phyloP scores from a whole-genome alignment of 2,888 invertebrate species.

The Anticlea derivata region DNA sequence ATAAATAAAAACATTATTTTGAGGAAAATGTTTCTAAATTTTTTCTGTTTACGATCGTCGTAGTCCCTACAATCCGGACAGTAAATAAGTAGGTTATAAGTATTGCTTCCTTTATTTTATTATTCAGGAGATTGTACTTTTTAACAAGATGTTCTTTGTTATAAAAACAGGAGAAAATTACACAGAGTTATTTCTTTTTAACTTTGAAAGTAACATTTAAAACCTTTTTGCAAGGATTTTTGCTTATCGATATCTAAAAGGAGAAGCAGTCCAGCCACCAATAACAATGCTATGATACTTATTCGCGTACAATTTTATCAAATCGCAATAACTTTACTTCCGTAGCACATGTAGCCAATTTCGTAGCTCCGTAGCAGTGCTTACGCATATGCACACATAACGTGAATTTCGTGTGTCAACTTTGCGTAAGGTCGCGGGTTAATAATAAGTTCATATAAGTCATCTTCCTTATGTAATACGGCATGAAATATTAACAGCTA shows the following conservation, averaged over 20 bases:
- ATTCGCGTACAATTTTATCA: too few species aligned
- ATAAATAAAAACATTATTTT: slow-evolving; percentile 43
- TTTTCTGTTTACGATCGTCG: slow-evolving; percentile 39
- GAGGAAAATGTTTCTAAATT: slow-evolving; percentile 31
- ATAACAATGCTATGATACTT: too few species aligned
- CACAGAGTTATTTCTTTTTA: too few species aligned
- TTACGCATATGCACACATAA: background rate
- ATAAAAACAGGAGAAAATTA: background rate
- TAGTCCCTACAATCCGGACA: slow-evolving; percentile 45
- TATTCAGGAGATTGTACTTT: slow-evolving; percentile 25
- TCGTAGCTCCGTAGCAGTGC: slow-evolving; percentile 14
- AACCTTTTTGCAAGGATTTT: too few species aligned
- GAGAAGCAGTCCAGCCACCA: too few species aligned
- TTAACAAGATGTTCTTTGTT: background rate
- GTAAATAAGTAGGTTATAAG: slow-evolving; percentile 38
- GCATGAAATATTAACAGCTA: slow-evolving; percentile 33
- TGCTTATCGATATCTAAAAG: too few species aligned
- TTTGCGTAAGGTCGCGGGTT: slow-evolving; percentile 14
- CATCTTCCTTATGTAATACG: slow-evolving; percentile 17
- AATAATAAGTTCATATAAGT: slow-evolving; percentile 23
- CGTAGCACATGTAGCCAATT: slow-evolving; percentile 10
- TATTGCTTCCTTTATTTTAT: slow-evolving; percentile 36
- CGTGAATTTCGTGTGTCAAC: slow-evolving; percentile 4
- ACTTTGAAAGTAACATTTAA: too few species aligned
- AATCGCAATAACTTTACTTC: background rate